A percentile compares a stretch with the other conserved stretches of the same genome.
Evolutionary conservation across 2,797 vertebrate species (phyloP).

Genomic region (Paguma larvata): DNA sequence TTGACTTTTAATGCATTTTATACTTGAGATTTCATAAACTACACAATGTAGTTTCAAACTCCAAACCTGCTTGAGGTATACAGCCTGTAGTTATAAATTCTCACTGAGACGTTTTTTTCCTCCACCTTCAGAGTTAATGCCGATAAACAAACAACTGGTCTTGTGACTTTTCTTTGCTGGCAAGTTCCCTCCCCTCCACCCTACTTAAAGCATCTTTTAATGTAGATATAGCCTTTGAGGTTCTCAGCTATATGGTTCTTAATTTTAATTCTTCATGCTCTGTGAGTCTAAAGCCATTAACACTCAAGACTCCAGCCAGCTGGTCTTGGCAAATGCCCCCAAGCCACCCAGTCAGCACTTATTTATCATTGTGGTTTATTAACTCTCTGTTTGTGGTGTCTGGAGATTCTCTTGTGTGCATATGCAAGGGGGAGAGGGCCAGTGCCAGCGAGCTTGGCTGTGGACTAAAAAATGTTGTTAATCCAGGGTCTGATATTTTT

Average conservation of each 20-base stretch:
- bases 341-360: neutral
- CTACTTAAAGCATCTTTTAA: neutral
- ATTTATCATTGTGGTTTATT: neutral
- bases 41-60: neutral
- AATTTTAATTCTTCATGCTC: slow-evolving; percentile 31
- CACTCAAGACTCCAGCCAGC: neutral
- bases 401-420: neutral
- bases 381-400: neutral
- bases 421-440: neutral
- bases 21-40: neutral
- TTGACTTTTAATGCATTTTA: neutral
- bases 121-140: neutral
- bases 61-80: neutral
- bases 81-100: neutral
- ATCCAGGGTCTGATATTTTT: neutral
- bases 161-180: neutral
- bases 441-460: neutral
- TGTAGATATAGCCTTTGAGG: neutral
- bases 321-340: neutral
- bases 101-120: neutral
- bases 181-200: neutral
- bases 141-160: neutral
- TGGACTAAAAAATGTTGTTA: neutral
- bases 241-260: neutral
- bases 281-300: slow-evolving; percentile 13